phyloP scores from a whole-genome alignment of 2,113 vertebrate species.

The Triplophysa siluroides region DNA sequence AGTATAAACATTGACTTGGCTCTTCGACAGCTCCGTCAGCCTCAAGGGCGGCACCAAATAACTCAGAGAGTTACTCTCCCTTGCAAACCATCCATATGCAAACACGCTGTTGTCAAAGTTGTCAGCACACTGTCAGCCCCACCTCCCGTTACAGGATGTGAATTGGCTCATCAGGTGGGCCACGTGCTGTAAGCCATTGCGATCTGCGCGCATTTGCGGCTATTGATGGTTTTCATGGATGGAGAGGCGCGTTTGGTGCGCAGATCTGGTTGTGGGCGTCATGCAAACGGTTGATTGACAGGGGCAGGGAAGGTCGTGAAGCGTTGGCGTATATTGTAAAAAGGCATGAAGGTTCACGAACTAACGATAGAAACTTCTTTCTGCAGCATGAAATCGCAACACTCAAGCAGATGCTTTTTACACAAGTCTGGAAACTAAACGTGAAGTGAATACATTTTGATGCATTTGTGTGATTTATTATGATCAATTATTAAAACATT shows the following conservation, averaged over 20 bases:
- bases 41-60: not conserved
- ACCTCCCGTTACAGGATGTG: constrained; percentile 9
- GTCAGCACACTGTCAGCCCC: constrained; percentile 16
- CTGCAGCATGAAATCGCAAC: not conserved
- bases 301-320: constrained; percentile 12
- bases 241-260: constrained; percentile 14
- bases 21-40: constrained; percentile 10
- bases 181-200: not conserved
- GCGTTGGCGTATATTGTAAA: constrained; percentile 22
- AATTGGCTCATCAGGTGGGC: constrained; percentile 31
- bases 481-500: too few relatives aligned
- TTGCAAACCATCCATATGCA: constrained; percentile 22
- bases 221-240: constrained; percentile 33
- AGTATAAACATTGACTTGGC: constrained; percentile 17
- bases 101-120: constrained; percentile 36
- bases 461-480: too few relatives aligned
- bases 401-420: not conserved
- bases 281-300: constrained; percentile 23
- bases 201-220: constrained; percentile 30
- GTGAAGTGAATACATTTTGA: too few relatives aligned
- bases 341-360: not conserved
- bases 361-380: constrained; percentile 19
- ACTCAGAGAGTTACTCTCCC: constrained; percentile 12
- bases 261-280: constrained; percentile 20
- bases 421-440: too few relatives aligned